These are phyloP conservation scores for Lutjanus erythropterus DNA, from an alignment of 2,113 vertebrate species.

Conservation along the genomic window DNA sequence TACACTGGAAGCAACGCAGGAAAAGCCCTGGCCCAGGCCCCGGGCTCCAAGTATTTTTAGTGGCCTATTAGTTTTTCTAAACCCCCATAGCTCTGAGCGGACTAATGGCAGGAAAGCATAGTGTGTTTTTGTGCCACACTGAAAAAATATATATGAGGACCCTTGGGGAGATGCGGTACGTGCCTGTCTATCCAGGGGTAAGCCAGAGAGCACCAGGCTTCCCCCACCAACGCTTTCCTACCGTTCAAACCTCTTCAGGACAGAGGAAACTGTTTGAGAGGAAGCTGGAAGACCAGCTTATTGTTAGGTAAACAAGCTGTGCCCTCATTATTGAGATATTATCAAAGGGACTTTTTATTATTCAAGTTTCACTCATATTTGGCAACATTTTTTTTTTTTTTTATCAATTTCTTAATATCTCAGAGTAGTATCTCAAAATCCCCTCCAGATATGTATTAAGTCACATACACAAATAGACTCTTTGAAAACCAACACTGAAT, in stretches of 20 bases:
- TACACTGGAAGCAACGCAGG: constrained; percentile 80
- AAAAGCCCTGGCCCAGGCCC: constrained; percentile 70
- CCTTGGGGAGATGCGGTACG: constrained; percentile 63
- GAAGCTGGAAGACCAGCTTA: constrained; percentile 64
- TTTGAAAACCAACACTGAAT: no score
- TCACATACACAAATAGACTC: no score
- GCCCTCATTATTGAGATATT: constrained; percentile 19
- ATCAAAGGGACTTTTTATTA: neutral
- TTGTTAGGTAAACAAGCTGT: constrained; percentile 65
- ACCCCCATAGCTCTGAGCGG: constrained; percentile 70
- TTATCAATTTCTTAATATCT: neutral
- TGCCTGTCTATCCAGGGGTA: constrained; percentile 69
- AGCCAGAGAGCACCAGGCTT: constrained; percentile 43
- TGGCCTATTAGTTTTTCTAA: constrained; percentile 83
- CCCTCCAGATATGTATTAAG: no score
- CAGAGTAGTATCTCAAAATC: no score
- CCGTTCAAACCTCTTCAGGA: constrained; percentile 69
- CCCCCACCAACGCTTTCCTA: constrained; percentile 73
- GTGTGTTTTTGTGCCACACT: constrained; percentile 74
- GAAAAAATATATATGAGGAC: constrained; percentile 73
- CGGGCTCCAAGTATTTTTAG: constrained; percentile 83
- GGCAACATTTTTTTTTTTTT: neutral
- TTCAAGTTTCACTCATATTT: neutral
- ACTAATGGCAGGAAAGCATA: constrained; percentile 82
- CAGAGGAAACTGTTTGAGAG: constrained; percentile 71